These are phyloP conservation scores for Schizothorax lantsangensis DNA, from an alignment of 2,797 vertebrate genomes.

Conservation along the genomic window DNA sequence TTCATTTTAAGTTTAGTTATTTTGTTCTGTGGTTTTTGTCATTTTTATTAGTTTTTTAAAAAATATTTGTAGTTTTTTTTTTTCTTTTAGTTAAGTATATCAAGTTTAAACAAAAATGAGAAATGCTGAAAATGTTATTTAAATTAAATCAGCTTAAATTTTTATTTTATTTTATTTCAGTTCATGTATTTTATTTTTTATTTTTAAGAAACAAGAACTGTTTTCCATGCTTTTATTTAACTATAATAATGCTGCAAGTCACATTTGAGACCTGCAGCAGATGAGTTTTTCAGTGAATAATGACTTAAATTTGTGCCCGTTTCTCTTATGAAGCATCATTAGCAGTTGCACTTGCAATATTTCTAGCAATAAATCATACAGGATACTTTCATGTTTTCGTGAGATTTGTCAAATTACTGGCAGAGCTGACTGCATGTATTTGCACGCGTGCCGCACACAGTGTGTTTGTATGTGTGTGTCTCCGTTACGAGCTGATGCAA, in stretches of 20 bases:
- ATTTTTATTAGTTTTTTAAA: too few species aligned
- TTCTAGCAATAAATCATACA: not conserved
- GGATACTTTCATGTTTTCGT: not conserved
- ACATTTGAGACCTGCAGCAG: not conserved
- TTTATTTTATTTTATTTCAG: not conserved
- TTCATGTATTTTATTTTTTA: not conserved
- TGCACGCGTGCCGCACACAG: not conserved
- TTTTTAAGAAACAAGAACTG: not conserved
- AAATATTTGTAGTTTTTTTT: too few species aligned
- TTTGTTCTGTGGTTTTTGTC: too few species aligned
- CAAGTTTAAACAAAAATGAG: not conserved
- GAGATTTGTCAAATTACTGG: constrained; percentile 3
- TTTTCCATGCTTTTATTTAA: not conserved
- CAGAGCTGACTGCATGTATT: not conserved
- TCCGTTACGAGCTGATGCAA: not conserved
- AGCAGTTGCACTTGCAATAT: constrained; percentile 11
- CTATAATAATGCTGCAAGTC: not conserved
- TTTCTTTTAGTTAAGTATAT: not conserved
- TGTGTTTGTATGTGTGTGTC: not conserved
- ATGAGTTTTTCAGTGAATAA: not conserved
- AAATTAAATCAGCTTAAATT: not conserved
- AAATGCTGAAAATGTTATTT: not conserved
- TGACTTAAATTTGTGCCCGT: not conserved
- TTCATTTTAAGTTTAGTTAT: not conserved
- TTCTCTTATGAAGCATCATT: not conserved